A percentile compares a stretch with the other conserved stretches of the same genome.
phyloP scores from a whole-genome alignment of 92 coral and sea anemone genomes.

The Bergia sp. region DNA sequence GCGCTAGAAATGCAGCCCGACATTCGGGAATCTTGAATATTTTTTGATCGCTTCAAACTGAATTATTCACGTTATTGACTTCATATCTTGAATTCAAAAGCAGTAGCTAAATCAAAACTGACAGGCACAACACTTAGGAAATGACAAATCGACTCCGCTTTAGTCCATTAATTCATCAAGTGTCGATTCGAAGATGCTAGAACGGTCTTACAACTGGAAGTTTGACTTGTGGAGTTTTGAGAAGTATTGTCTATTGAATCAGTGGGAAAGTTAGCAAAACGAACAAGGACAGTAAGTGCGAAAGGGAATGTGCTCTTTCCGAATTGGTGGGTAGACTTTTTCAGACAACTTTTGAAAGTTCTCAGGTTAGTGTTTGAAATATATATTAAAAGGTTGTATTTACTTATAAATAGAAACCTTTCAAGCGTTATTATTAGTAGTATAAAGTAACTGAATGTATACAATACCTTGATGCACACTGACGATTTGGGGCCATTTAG shows the following conservation, averaged over 20 bases:
- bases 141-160: neutral
- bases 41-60: no score
- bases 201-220: no score
- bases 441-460: neutral
- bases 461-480: neutral
- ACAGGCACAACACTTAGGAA: neutral
- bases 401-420: neutral
- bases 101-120: neutral
- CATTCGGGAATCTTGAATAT: neutral
- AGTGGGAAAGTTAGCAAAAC: neutral
- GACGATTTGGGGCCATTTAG: neutral
- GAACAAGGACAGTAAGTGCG: neutral
- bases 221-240: neutral
- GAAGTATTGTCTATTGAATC: constrained; percentile 18
- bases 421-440: neutral
- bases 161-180: neutral
- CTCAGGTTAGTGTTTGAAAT: neutral
- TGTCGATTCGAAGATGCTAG: neutral
- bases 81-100: neutral
- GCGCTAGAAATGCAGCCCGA: neutral
- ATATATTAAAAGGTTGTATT: no score
- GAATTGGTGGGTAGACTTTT: neutral
- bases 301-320: neutral
- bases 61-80: neutral
- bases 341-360: neutral